Evolutionary conservation across 2,888 invertebrate species (phyloP), one percentile per base, ranked within the genome.

Genomic region (Monochamus alternatus): DNA sequence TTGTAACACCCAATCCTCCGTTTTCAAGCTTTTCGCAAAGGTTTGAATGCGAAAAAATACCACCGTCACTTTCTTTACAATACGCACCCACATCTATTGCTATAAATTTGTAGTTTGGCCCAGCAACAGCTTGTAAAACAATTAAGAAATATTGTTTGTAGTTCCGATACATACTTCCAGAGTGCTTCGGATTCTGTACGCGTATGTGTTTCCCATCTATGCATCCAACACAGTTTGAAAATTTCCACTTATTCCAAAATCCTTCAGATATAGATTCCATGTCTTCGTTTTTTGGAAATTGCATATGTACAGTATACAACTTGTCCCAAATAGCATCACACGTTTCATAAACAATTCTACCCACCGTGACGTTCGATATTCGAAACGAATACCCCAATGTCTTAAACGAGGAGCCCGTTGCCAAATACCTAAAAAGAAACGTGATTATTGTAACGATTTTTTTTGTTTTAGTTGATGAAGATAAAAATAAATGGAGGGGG

Each of bases 1-100:
- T 14, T 66, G 30, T 51, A 65, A 74, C 64, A 66, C 51, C 47
- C 43, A 79, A 64, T 55, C 10, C 62, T 38, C 64, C 51, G 4
- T 62, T 68, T 74, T 80, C 74, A 68, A 79, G 70, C 44, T 66
- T 60, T 51, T 59, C 12, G 60, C 31, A 73, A 68, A 79, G 68
- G n/a, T 74, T 72, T 47, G 76, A 78, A 71, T 75, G 52, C 1
- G 68, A 73, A 69, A 73, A 78, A 67, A 75, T 76, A 59, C 80
- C 78, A 73, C 75, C 78, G 58, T 78, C 76, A 71, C 75, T 77
- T 74, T 80, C 69, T 74, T 75, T 75, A 30, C 80, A 77, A 44
- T 73, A 76, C 3, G 74, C 77, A 14, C 79, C 76, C n/a, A 81
- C 75, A 55, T 81, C 77, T 44, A 80, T 74, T 31, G 70, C 58